Conservation (phyloP, 1,140 invertebrate genomes). For the Pantala flavescens region DNA sequence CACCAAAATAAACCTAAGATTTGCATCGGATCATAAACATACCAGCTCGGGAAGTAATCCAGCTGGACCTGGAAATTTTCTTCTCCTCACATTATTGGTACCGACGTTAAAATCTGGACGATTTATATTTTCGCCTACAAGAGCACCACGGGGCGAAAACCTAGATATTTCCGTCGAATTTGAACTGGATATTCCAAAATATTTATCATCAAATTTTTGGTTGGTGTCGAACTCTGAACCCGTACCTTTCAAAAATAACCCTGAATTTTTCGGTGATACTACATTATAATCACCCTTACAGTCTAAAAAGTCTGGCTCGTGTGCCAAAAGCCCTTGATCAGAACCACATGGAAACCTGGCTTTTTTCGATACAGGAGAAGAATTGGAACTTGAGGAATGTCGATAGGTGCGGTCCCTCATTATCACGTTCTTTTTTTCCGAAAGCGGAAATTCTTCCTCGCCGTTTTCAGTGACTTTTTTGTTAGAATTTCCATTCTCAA, state of each 20-base stretch:
- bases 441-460: neutral
- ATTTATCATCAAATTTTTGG: no score
- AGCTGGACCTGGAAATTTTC: slow-evolving; percentile 29
- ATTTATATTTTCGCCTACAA: neutral
- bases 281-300: neutral
- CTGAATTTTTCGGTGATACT: neutral
- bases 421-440: neutral
- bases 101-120: neutral
- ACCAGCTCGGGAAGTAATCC: slow-evolving; percentile 27
- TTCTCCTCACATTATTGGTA: neutral
- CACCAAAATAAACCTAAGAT: no score
- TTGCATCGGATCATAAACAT: neutral
- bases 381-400: neutral
- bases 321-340: neutral
- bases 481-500: neutral
- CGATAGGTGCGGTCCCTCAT: neutral
- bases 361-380: neutral
- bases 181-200: no score
- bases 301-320: neutral
- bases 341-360: neutral
- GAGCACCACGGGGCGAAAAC: no score
- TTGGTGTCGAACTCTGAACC: no score
- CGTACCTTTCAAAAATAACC: neutral
- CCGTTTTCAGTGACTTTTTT: neutral
- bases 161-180: no score